Evolutionary conservation across 2,113 vertebrate species (phyloP).

Genomic region (Peromyscus maniculatus): DNA sequence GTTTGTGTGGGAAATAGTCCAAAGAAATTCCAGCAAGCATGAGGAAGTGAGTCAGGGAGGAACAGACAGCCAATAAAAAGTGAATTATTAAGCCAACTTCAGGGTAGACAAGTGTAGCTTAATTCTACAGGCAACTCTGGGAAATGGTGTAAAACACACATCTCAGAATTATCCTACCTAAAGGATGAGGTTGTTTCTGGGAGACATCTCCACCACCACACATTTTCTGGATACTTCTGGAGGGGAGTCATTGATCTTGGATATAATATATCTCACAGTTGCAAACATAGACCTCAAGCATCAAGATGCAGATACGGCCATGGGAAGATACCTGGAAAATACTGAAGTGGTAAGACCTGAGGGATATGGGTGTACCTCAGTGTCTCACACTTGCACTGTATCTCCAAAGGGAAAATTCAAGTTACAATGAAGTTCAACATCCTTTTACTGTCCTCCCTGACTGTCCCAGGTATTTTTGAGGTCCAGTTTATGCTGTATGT

Average conservation of each 20-base stretch:
- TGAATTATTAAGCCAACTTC: constrained; percentile 70
- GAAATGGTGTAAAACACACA: constrained; percentile 5
- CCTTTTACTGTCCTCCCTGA: background rate
- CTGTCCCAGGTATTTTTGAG: constrained; percentile 16
- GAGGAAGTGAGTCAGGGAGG: constrained; percentile 64
- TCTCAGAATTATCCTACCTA: constrained; percentile 44
- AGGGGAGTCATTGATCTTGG: background rate
- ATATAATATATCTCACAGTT: background rate
- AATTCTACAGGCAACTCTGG: constrained; percentile 15
- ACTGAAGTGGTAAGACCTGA: background rate
- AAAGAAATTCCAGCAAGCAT: constrained; percentile 69
- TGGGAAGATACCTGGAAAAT: background rate
- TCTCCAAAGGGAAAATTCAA: constrained; percentile 49
- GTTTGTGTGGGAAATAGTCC: constrained; percentile 67
- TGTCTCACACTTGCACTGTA: background rate
- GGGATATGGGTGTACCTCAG: background rate
- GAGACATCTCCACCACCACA: constrained; percentile 24
- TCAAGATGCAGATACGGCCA: background rate
- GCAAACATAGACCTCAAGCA: constrained; percentile 16
- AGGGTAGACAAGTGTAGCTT: constrained; percentile 30
- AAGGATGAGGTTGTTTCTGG: background rate
- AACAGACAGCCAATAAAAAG: constrained; percentile 75
- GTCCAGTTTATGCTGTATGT: background rate
- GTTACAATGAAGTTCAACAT: background rate
- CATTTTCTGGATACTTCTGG: background rate